Conservation (phyloP, 2,888 invertebrate genomes). For the Biston betularia region DNA sequence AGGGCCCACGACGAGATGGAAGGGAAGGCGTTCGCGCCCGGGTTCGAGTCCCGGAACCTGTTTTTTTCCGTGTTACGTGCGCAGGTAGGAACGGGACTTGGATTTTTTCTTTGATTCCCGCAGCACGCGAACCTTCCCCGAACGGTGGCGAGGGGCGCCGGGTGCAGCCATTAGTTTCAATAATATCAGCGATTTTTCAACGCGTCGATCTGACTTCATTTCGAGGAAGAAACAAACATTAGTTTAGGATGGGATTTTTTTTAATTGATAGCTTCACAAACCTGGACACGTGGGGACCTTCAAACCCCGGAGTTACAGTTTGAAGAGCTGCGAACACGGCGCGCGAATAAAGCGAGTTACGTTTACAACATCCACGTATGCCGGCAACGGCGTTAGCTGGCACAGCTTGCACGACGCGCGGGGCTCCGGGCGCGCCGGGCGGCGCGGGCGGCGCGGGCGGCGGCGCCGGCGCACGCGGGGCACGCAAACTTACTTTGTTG, state of each 20-base stretch:
- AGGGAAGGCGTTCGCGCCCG: constrained; percentile 21
- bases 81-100: constrained; percentile 49
- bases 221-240: constrained; percentile 42
- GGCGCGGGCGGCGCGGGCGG: too few species aligned
- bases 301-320: too few species aligned
- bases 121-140: constrained; percentile 48
- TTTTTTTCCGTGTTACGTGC: not conserved
- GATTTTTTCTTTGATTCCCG: constrained; percentile 47
- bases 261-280: not conserved
- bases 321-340: not conserved
- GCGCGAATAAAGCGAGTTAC: too few species aligned
- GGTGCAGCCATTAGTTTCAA: constrained; percentile 48
- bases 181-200: constrained; percentile 49
- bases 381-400: too few species aligned
- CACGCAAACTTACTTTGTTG: too few species aligned
- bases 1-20: constrained; percentile 5
- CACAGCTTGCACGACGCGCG: too few species aligned
- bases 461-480: too few species aligned
- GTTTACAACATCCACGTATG: too few species aligned
- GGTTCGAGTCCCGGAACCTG: constrained; percentile 19
- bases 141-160: constrained; percentile 47
- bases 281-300: too few species aligned
- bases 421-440: too few species aligned
- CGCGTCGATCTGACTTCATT: constrained; percentile 16
- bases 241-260: constrained; percentile 11